Conservation (phyloP, 2,888 invertebrate genomes). For the Drosophila testacea region DNA sequence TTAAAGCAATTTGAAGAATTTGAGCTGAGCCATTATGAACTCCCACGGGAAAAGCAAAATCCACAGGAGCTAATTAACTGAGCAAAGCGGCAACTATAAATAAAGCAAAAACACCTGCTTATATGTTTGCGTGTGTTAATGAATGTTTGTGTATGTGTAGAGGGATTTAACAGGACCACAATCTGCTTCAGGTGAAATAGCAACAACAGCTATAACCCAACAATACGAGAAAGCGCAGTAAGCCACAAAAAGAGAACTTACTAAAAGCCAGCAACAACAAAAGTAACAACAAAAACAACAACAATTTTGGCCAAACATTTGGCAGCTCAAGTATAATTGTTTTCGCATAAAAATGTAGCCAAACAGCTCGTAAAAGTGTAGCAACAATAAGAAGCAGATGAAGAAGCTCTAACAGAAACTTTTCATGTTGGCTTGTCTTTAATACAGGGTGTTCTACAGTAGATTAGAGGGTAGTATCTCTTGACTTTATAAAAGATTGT, state of each 20-base stretch:
- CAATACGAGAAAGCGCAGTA: constrained; percentile 36
- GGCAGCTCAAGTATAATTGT: constrained; percentile 70
- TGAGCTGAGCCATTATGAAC: constrained; percentile 56
- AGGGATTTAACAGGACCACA: constrained; percentile 24
- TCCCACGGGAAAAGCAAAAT: constrained; percentile 44
- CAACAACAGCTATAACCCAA: constrained; percentile 26
- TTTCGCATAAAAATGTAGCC: constrained; percentile 64
- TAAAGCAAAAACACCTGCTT: constrained; percentile 8
- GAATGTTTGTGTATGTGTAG: background rate
- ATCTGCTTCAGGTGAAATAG: constrained; percentile 32
- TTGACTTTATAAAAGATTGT: background rate
- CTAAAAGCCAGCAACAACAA: constrained; percentile 22
- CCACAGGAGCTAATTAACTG: constrained; percentile 70
- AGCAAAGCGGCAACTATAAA: constrained; percentile 20
- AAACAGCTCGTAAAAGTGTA: constrained; percentile 58
- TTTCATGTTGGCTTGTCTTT: constrained; percentile 20
- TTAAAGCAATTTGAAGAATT: constrained; percentile 67
- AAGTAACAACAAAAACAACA: constrained; percentile 9
- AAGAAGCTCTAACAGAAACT: constrained; percentile 23
- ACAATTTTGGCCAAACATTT: constrained; percentile 23
- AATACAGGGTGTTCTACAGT: constrained; percentile 56
- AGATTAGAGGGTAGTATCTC: background rate
- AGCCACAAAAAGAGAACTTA: constrained; percentile 31
- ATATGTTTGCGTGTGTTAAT: constrained; percentile 3
- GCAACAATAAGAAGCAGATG: constrained; percentile 5